Conservation (phyloP, 1,140 invertebrate genomes). For the Bombus sibiricus region DNA sequence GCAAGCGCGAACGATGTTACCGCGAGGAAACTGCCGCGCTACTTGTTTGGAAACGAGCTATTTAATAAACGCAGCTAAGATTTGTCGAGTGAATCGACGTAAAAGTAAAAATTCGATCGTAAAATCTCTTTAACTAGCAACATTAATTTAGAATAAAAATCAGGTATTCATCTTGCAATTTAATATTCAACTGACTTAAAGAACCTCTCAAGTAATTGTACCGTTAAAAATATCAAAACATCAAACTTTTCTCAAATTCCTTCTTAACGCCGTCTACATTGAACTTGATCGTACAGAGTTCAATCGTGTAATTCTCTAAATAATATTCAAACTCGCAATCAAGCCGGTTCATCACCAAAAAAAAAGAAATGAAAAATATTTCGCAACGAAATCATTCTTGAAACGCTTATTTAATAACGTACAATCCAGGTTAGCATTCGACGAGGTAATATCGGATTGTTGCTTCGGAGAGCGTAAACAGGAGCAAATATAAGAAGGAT, state of each 20-base stretch:
- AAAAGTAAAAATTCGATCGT: too few species aligned
- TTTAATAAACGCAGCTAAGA: neutral
- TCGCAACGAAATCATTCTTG: neutral
- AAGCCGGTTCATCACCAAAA: neutral
- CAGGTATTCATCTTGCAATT: too few species aligned
- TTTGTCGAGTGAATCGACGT: neutral
- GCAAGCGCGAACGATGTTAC: neutral
- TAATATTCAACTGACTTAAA: too few species aligned
- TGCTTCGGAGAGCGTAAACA: conserved; percentile 38
- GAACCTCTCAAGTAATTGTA: neutral
- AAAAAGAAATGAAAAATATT: neutral
- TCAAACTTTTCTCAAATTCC: neutral
- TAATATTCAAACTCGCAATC: neutral
- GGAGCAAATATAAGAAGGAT: neutral
- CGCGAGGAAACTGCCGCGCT: neutral
- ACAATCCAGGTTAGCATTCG: conserved; percentile 5
- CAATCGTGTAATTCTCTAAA: neutral
- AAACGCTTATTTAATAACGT: conserved; percentile 36
- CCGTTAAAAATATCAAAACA: neutral
- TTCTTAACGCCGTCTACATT: neutral
- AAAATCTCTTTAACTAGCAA: too few species aligned
- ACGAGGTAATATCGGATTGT: conserved; percentile 37
- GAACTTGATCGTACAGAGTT: neutral
- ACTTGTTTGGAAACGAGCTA: neutral
- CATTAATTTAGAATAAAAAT: too few species aligned